Evolutionary conservation across 2,113 vertebrate genomes (phyloP), one percentile per base, ranked within the genome.

Genomic region (Neofelis nebulosa): DNA sequence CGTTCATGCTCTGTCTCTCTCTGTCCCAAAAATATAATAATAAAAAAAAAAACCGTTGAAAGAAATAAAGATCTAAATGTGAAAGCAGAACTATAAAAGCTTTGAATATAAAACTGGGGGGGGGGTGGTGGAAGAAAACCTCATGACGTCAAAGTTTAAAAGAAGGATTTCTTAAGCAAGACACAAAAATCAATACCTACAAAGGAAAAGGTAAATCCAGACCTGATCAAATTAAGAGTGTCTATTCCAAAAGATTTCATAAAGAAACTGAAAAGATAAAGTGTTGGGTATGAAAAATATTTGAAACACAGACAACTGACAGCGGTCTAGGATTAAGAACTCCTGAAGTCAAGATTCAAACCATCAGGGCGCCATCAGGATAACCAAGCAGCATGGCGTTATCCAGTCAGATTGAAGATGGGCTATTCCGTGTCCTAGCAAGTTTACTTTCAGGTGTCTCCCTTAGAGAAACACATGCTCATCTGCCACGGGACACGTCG

Each of bases 161-260:
- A 91, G 71, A 65, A 94, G 12, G 31, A 89, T 83, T 94, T 96
- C 83, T 94, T 78, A 89, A 55, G 81, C 33, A 81, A 78, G 29
- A 96, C 29, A 88, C 19, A 55, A 79, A 86, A 93, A 83, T 7
- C 13, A 23, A 80, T 87, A 7, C 63, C 50, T 73, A 15, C 14
- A 92, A 79, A 80, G 66, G 23, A 96, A 92, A 94, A 73, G 45
- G 50, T 71, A 95, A 91, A 89, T 89, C 41, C 65, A 89, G 31
- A 66, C 65, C 71, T 69, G 52, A 76, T 65, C 55, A 86, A 74
- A 88, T 68, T 73, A 85, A 85, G 73, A 83, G 27, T 45, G 18
- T 66, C 52, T 65, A 10, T 83, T 94, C 50, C 57, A 84, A 63
- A 92, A 25, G 82, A 55, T 23, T 33, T 21, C 31, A 38, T 74